These are phyloP conservation scores for Limonius californicus DNA, from an alignment of 1,140 invertebrate species.

Conservation along the genomic window DNA sequence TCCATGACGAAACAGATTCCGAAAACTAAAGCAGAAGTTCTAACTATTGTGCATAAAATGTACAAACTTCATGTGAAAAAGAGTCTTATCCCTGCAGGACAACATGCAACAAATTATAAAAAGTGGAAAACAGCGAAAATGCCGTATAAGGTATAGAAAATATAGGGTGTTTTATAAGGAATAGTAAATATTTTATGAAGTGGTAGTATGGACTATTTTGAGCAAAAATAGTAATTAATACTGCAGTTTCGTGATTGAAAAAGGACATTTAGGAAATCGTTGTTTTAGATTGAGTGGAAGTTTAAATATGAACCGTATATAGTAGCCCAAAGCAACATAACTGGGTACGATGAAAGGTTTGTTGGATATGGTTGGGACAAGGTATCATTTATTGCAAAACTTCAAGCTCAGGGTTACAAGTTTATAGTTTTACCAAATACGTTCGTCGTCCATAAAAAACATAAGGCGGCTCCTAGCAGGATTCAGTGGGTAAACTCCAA, in stretches of 20 bases:
- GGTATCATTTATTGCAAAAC: constrained; percentile 86
- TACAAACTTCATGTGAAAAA: no score
- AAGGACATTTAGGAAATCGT: background rate
- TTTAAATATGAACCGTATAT: constrained; percentile 91
- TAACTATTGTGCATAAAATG: no score
- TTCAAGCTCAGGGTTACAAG: constrained; percentile 78
- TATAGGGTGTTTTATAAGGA: no score
- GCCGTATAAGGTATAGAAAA: constrained; percentile 72
- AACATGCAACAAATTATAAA: constrained; percentile 82
- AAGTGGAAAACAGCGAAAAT: constrained; percentile 76
- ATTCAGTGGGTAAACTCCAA: no score
- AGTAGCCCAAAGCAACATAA: constrained; percentile 71
- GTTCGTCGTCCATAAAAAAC: constrained; percentile 90
- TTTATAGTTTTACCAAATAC: constrained; percentile 84
- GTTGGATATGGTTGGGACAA: constrained; percentile 97
- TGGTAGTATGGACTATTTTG: no score
- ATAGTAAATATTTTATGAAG: no score
- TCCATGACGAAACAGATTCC: no score
- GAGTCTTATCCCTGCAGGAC: no score
- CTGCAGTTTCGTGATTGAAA: no score
- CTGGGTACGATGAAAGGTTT: constrained; percentile 82
- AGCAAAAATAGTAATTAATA: no score
- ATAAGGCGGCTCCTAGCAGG: no score
- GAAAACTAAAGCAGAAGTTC: no score
- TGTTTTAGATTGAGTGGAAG: constrained; percentile 64